Evolutionary conservation across 2,113 vertebrate species (phyloP).

Genomic region (Melanerpes formicivorus): DNA sequence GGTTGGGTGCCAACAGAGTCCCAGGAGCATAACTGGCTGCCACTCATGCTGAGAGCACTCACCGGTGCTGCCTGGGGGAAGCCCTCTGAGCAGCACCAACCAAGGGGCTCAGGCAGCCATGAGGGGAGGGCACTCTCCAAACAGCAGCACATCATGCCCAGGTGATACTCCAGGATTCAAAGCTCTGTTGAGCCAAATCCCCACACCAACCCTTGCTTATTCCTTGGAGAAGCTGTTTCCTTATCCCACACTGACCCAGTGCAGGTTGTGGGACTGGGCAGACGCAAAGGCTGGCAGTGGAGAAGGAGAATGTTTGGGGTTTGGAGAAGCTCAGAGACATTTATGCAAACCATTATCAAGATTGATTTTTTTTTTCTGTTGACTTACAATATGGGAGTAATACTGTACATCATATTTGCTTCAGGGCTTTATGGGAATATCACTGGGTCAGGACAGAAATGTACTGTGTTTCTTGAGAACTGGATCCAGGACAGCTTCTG

Average conservation of each 20-base stretch:
- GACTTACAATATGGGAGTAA: rapidly evolving
- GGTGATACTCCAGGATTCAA: too few relatives aligned
- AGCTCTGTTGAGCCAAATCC: neutral
- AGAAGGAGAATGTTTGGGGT: neutral
- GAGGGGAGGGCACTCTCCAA: rapidly evolving
- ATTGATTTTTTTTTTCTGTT: neutral
- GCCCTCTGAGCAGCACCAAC: neutral
- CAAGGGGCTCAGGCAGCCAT: rapidly evolving
- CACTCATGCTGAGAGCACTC: rapidly evolving
- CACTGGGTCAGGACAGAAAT: neutral
- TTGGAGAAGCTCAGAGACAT: neutral
- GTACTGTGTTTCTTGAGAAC: neutral
- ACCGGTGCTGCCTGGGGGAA: neutral
- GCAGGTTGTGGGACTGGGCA: neutral
- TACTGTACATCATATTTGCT: neutral
- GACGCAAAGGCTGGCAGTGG: neutral
- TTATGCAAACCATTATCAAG: neutral
- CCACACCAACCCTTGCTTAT: rapidly evolving
- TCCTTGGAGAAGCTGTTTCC: neutral
- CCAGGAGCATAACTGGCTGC: rapidly evolving
- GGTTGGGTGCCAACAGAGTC: neutral
- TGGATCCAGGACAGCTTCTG: neutral
- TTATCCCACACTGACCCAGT: rapidly evolving
- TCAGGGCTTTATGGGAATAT: neutral
- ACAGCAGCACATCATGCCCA: neutral